Evolutionary conservation across 2,888 invertebrate species (phyloP).

Genomic region (Drosophila rubida): DNA sequence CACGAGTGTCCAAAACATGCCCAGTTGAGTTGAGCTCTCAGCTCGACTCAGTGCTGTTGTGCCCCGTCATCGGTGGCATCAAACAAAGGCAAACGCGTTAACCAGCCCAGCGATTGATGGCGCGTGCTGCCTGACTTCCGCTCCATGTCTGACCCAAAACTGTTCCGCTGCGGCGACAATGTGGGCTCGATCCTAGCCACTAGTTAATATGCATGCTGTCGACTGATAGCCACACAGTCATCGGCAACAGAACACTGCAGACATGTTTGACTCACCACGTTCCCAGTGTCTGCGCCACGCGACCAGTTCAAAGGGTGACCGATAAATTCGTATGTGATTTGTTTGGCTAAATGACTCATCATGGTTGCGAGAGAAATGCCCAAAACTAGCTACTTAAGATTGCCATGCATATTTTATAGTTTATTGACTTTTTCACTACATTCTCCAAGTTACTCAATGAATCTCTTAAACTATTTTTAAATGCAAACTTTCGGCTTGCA

Average conservation of each 20-base stretch:
- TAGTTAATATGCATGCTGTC: conserved; percentile 71
- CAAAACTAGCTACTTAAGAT: conserved; percentile 12
- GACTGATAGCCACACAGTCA: conserved; percentile 47
- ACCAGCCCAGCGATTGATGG: conserved; percentile 19
- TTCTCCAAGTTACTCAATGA: no score
- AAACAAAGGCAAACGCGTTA: conserved; percentile 22
- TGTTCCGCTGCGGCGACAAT: conserved; percentile 37
- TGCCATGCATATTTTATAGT: conserved; percentile 6
- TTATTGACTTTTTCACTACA: neutral
- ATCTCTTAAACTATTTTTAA: no score
- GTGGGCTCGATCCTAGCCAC: conserved; percentile 29
- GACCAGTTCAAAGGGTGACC: conserved; percentile 69
- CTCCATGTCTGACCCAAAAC: conserved; percentile 52
- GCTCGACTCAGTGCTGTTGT: conserved; percentile 19
- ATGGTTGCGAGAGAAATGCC: conserved; percentile 3
- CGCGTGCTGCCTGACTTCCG: conserved; percentile 72
- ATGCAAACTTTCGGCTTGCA: no score
- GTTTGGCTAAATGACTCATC: conserved; percentile 64
- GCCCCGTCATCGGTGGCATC: conserved; percentile 30
- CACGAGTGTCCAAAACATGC: conserved; percentile 15
- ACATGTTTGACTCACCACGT: conserved; percentile 72
- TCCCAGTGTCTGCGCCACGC: conserved; percentile 56
- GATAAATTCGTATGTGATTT: conserved; percentile 52
- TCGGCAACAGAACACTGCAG: neutral
- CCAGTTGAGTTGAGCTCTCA: conserved; percentile 1